Evolutionary conservation across 1,140 invertebrate genomes (phyloP).

Genomic region (Formica exsecta): DNA sequence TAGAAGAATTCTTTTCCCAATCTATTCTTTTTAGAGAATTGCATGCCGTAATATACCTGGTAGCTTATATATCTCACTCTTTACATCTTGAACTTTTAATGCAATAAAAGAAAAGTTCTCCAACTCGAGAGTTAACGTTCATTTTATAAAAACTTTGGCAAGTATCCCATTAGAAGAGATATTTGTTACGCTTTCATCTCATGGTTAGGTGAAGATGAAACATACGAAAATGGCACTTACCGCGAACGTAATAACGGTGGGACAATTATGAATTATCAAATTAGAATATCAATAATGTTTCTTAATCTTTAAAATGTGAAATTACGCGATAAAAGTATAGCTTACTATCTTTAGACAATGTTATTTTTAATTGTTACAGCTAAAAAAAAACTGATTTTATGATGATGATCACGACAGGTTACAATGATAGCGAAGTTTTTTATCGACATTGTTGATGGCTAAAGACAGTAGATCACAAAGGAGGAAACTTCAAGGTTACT

Average conservation of each 20-base stretch:
- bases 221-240: not conserved
- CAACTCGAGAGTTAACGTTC: conserved; percentile 26
- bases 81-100: conserved; percentile 63
- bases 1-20: not conserved
- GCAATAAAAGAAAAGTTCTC: conserved; percentile 67
- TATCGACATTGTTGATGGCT: not conserved
- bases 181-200: conserved; percentile 36
- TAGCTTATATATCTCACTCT: not conserved
- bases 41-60: conserved; percentile 43
- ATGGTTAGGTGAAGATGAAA: not conserved
- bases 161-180: not conserved
- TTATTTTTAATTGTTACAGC: not conserved
- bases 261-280: not conserved
- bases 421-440: not conserved
- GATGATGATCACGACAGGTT: not conserved
- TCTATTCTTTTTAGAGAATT: conserved; percentile 27
- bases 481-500: not conserved
- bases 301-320: not conserved
- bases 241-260: not conserved
- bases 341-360: not conserved
- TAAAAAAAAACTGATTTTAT: not conserved
- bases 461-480: not conserved
- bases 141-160: conserved; percentile 45
- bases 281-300: not conserved
- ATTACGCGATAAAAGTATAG: not conserved